Conservation (phyloP, 2,888 invertebrate genomes). For the Formica aserva region DNA sequence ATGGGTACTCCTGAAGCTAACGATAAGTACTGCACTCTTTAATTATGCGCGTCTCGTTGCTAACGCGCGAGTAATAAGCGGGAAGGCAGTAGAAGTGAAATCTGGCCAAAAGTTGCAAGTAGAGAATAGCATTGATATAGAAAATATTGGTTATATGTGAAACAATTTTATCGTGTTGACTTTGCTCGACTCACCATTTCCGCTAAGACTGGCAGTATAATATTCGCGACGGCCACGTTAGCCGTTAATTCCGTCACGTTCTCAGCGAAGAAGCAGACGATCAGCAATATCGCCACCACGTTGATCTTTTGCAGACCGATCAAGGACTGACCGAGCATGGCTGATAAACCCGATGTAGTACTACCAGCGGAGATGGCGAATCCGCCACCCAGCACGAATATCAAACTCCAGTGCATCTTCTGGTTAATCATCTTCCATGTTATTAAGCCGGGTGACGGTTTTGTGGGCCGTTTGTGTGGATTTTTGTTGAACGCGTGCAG, state of each 20-base stretch:
- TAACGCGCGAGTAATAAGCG: too few relatives aligned
- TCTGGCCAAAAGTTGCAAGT: too few relatives aligned
- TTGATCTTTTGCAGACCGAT: conserved; percentile 89
- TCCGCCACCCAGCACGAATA: conserved; percentile 95
- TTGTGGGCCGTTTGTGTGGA: conserved; percentile 87
- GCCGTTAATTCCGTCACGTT: conserved; percentile 95
- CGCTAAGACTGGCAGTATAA: conserved; percentile 93
- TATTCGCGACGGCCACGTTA: conserved; percentile 96
- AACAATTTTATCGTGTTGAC: background rate
- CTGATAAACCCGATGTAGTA: conserved; percentile 92
- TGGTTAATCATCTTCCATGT: conserved; percentile 95
- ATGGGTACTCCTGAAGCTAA: too few relatives aligned
- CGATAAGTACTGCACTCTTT: too few relatives aligned
- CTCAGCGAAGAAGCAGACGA: conserved; percentile 92
- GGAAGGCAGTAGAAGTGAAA: too few relatives aligned
- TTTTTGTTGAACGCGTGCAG: conserved; percentile 89
- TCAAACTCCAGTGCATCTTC: conserved; percentile 96
- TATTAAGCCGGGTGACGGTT: conserved; percentile 90
- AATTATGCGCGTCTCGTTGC: too few relatives aligned
- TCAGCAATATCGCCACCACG: conserved; percentile 89
- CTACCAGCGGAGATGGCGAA: conserved; percentile 96
- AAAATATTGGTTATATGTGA: background rate
- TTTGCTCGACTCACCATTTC: conserved; percentile 88
- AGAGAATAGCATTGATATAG: background rate
- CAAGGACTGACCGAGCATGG: conserved; percentile 91